These are phyloP conservation scores for Mesembrinibis cayennensis DNA, from an alignment of 2,113 vertebrate species.

Conservation along the genomic window DNA sequence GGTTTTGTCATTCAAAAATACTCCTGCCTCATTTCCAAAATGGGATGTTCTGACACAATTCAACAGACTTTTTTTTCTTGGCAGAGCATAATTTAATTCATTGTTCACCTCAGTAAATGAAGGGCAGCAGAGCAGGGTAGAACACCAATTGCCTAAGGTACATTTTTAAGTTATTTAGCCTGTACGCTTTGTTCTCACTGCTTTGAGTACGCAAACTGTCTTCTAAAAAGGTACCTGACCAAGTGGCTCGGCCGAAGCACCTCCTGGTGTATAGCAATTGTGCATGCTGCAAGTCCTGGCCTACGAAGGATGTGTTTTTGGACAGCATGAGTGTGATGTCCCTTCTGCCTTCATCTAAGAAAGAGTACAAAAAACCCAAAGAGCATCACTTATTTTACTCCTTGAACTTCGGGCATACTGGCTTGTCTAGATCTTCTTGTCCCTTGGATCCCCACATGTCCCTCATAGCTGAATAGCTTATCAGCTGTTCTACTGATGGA, in stretches of 20 bases:
- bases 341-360: background rate
- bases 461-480: background rate
- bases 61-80: background rate
- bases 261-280: background rate
- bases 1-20: background rate
- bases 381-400: background rate
- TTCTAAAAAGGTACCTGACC: background rate
- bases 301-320: background rate
- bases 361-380: background rate
- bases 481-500: background rate
- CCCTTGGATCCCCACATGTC: background rate
- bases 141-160: constrained; percentile 11
- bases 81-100: background rate
- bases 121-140: constrained; percentile 9
- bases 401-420: background rate
- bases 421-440: background rate
- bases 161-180: constrained; percentile 6
- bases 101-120: constrained; percentile 16
- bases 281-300: background rate
- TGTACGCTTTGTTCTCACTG: constrained; percentile 20
- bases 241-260: background rate
- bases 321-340: background rate
- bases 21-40: background rate
- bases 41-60: background rate
- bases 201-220: background rate